Conservation (phyloP, 2,888 invertebrate genomes). For the Morpho helenor region DNA sequence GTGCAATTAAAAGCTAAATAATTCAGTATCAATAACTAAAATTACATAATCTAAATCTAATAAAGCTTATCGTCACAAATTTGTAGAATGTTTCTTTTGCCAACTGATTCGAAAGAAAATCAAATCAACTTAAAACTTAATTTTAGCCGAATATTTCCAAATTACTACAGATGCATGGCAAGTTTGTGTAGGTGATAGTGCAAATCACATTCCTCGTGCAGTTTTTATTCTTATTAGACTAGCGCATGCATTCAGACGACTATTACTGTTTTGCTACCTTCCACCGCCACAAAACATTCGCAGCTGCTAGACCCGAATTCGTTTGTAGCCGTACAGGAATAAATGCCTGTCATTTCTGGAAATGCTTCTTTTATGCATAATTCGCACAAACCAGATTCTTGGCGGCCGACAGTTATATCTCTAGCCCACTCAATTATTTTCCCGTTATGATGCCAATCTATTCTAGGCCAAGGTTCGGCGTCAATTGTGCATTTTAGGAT, state of each 20-base stretch:
- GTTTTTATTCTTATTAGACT: slow-evolving; percentile 10
- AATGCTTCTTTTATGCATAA: slow-evolving; percentile 92
- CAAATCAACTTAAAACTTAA: slow-evolving; percentile 1
- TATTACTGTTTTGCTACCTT: slow-evolving; percentile 81
- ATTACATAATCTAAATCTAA: slow-evolving; percentile 5
- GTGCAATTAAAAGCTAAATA: slow-evolving; percentile 13
- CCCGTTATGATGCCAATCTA: slow-evolving; percentile 89
- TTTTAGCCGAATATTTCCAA: slow-evolving; percentile 9
- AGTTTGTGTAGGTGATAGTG: slow-evolving; percentile 26
- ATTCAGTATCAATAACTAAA: background rate
- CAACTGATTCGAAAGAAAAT: background rate
- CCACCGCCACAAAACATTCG: slow-evolving; percentile 87
- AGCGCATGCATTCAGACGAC: slow-evolving; percentile 23
- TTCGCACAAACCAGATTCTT: slow-evolving; percentile 88
- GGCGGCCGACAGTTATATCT: slow-evolving; percentile 86
- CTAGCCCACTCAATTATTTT: slow-evolving; percentile 86
- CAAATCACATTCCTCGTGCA: slow-evolving; percentile 19
- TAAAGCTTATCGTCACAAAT: background rate
- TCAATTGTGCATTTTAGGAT: slow-evolving; percentile 84
- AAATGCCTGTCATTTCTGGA: slow-evolving; percentile 93
- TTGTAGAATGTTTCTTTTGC: background rate
- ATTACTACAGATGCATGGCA: slow-evolving; percentile 66
- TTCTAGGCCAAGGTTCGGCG: slow-evolving; percentile 88
- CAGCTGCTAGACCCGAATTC: slow-evolving; percentile 90
- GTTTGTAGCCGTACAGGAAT: slow-evolving; percentile 90